Evolutionary conservation across 2,797 vertebrate species (phyloP), one percentile per base, ranked within the genome.

Genomic region (Erpetoichthys calabaricus): DNA sequence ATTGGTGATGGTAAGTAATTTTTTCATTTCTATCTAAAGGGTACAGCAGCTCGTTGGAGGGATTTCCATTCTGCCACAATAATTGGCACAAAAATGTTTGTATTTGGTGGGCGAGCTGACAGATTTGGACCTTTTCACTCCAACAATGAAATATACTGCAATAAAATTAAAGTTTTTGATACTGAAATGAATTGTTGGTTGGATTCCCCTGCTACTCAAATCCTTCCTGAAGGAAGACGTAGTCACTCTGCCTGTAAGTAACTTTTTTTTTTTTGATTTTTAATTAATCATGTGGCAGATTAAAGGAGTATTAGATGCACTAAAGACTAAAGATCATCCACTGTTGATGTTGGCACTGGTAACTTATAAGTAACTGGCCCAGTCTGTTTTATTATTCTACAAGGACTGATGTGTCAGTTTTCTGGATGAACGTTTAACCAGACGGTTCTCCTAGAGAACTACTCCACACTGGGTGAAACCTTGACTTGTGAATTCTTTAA

Each of bases 61-160:
- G 96, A 99, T 72, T 99, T 99, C 65, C 96, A 99, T 72, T 98
- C 96, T 0, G 95, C 96, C 61, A 99, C 96, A 41, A 89, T 99
- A 68, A 91, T 99, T 55, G 96, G 89, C 56, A 90, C 73, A 49
- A 91, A 91, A 73, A 98, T 99, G 92, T 99, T 91, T 3, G 92
- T 98, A 43, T 99, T 98, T 60, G 96, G 96, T 8, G 96, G 96
- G 42, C 80, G 96, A 44, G 95, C 94, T 0, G 96, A 99, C 74
- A 89, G 91, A 3, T 97, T 97, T 9, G 96, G 96, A 9, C 95
- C 93, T 0, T 97, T 96, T 72, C 96, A 99, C 80, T 98, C 95
- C 59, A 97, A 94, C 86, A 96, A 96, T 2, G 96, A 99, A 81
- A 96, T 99, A 77, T 98, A 99, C 79, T 98, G 96, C 80, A 98